These are phyloP conservation scores for Eulemur macaco DNA, from an alignment of 2,113 vertebrate species.

Conservation along the genomic window DNA sequence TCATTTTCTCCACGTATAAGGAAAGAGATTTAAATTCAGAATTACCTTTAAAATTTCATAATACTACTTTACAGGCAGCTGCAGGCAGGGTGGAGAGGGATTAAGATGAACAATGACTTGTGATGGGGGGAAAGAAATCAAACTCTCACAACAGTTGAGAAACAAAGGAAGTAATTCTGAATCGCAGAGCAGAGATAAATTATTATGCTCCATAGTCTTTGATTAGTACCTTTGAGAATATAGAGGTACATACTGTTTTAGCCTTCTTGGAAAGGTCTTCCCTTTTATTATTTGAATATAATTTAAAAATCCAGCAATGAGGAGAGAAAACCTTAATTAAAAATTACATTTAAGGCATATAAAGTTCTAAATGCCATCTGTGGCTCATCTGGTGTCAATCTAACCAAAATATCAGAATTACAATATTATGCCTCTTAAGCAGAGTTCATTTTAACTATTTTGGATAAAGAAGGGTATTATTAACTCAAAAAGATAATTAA, in stretches of 20 bases:
- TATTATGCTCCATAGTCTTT: neutral
- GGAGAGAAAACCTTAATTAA: conserved; percentile 50
- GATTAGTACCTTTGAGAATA: neutral
- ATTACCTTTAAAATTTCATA: conserved; percentile 21
- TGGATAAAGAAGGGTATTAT: neutral
- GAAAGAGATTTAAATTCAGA: neutral
- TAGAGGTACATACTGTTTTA: neutral
- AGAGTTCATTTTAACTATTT: conserved; percentile 32
- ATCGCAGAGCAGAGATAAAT: neutral
- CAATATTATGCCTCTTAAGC: neutral
- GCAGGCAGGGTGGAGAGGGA: neutral
- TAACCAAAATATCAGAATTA: conserved; percentile 50
- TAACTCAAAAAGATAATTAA: conserved; percentile 8
- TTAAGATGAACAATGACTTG: neutral
- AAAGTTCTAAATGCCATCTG: neutral
- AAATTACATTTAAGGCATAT: conserved; percentile 34
- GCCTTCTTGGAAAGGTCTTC: conserved; percentile 2
- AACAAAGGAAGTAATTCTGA: neutral
- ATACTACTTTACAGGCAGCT: neutral
- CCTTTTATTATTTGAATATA: conserved; percentile 34
- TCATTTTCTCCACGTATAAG: neutral
- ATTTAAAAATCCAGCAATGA: conserved; percentile 32
- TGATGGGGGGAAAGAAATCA: neutral
- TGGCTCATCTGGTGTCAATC: neutral
- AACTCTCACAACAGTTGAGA: neutral